Evolutionary conservation across 2,797 vertebrate genomes (phyloP), one percentile per base, ranked within the genome.

Genomic region (Aulostomus chinensis): DNA sequence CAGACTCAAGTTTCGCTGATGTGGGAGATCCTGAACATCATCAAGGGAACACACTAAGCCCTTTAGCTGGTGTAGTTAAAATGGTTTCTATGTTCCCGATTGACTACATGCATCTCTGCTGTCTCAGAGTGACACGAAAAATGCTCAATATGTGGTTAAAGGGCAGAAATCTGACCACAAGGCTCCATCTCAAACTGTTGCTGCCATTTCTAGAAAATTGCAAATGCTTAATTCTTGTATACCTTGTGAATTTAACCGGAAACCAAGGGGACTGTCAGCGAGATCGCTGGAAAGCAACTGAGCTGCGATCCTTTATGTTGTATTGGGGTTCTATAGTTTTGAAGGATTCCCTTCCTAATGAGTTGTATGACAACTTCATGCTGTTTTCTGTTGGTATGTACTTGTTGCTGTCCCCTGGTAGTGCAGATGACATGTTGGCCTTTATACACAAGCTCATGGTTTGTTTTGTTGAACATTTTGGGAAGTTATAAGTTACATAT

Each of bases 301-400:
- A n/a, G n/a, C n/a, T 67, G 5, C 24, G 37, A n/a, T 54, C 26
- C 10, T 55, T 70, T 4, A 52, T 61, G 39, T 31, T 61, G 6
- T 51, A 68, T 15, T 50, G 26, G 12, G 51, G 45, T 9, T 38
- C 42, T 33, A 18, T 62, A 29, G 65, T 68, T 10, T 11, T 68
- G 18, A 50, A 28, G 31, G 47, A 63, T 25, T 53, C 28, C 16
- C 42, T 68, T 16, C 43, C 64, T 1, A 38, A 26, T 51, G 38
- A 55, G 16, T 4, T 68, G 5, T 49, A 58, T 32, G 46, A 68
- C 21, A 62, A 62, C n/a, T 57, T 68, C 10, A 54, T 68, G 65
- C 29, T 68, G 34, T 62, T 68, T 52, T 57, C 46, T 20, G 46
- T 68, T 22, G 52, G 24, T 14, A 57, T 57, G 65, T 31, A 33